These are phyloP conservation scores for Chlorops oryzae DNA, from an alignment of 1,140 invertebrate species.

Conservation along the genomic window DNA sequence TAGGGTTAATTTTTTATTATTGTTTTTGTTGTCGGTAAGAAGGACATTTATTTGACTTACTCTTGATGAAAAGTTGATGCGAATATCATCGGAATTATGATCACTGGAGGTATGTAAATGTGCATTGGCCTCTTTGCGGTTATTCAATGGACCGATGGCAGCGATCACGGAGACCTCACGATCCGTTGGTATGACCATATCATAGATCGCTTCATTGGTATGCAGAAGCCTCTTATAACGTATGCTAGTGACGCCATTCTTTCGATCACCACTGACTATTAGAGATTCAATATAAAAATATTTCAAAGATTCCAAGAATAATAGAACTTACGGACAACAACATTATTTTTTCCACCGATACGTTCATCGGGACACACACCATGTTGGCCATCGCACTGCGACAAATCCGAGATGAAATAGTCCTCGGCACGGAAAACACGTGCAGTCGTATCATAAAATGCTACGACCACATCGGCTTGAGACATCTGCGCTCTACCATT, in stretches of 20 bases:
- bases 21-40: neutral
- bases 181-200: constrained; percentile 61
- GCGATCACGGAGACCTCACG: constrained; percentile 74
- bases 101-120: constrained; percentile 62
- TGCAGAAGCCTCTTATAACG: constrained; percentile 68
- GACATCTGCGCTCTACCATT: constrained; percentile 65
- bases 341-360: constrained; percentile 76
- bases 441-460: constrained; percentile 66
- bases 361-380: constrained; percentile 82
- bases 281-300: neutral
- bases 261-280: constrained; percentile 62
- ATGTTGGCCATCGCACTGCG: constrained; percentile 72
- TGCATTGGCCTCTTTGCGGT: constrained; percentile 72
- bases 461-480: constrained; percentile 77
- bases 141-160: constrained; percentile 77
- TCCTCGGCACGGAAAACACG: constrained; percentile 71
- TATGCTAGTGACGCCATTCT: constrained; percentile 76
- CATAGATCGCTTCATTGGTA: constrained; percentile 66
- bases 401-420: constrained; percentile 77
- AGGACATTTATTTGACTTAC: constrained; percentile 20
- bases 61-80: constrained; percentile 64
- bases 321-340: constrained; percentile 53
- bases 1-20: neutral
- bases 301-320: neutral
- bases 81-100: constrained; percentile 66